These are phyloP conservation scores for Synanthedon tipuliformis DNA, from an alignment of 2,888 invertebrate species.

Conservation along the genomic window DNA sequence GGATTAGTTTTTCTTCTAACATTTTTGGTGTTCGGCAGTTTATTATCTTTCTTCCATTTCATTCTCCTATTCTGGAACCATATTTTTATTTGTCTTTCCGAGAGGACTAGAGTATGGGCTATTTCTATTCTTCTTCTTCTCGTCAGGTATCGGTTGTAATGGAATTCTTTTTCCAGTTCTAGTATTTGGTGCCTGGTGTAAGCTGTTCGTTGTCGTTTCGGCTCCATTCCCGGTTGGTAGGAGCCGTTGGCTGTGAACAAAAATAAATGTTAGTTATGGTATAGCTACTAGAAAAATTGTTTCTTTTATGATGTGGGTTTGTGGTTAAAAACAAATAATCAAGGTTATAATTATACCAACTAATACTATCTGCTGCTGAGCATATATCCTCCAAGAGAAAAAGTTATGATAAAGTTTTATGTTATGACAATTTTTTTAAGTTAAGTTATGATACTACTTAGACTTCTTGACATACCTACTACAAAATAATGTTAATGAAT, in stretches of 20 bases:
- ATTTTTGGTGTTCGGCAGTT: constrained; percentile 86
- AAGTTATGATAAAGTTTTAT: too few relatives aligned
- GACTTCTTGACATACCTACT: too few relatives aligned
- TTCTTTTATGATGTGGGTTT: too few relatives aligned
- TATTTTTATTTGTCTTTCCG: constrained; percentile 89
- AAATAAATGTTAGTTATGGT: constrained; percentile 12
- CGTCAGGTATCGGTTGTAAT: constrained; percentile 96
- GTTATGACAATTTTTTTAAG: too few relatives aligned
- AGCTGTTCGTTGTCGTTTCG: constrained; percentile 95
- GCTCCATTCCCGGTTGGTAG: constrained; percentile 93
- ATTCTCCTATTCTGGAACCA: constrained; percentile 90
- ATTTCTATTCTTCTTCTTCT: constrained; percentile 96
- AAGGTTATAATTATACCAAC: too few relatives aligned
- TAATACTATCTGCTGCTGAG: too few relatives aligned
- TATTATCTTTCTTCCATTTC: constrained; percentile 85
- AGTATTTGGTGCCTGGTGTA: constrained; percentile 98
- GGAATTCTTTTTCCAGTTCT: constrained; percentile 97
- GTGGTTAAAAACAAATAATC: too few relatives aligned
- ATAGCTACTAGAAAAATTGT: background rate
- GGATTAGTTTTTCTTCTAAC: constrained; percentile 82
- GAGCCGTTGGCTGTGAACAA: constrained; percentile 84
- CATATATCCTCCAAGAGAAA: too few relatives aligned
- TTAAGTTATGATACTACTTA: too few relatives aligned
- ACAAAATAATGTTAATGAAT: too few relatives aligned
- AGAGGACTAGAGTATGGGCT: constrained; percentile 93